Base-by-base conservation (phyloP, 2,113 vertebrate genomes). In the Chionis minor region DNA sequence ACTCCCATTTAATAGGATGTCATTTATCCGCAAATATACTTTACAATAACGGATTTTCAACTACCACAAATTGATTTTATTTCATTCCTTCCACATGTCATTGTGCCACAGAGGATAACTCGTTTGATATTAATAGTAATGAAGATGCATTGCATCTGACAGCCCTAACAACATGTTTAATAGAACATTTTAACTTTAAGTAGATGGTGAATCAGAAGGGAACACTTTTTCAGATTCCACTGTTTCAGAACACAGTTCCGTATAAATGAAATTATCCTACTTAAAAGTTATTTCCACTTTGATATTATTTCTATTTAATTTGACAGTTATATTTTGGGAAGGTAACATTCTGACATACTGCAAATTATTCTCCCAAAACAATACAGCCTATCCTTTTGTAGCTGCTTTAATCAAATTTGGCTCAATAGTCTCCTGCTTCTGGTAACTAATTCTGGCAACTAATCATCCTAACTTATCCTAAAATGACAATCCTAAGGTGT, bases 101-200 rank as follows among this genome's bases (percentile, higher is more conserved):
- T 38, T 81, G 66, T 80, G 52, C 78, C 92, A 90, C 52, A 73
- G 38, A 94, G 73, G 38, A 80, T 81, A 88, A 85, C 90, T 95
- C 77, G 58, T 96, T 93, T 93, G 81, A 81, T 85, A 92, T 95
- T 95, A 95, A 95, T 75, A 93, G 84, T 75, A 94, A 96, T 80
- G 84, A 87, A 94, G 91, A 96, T 55, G 49, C 58, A 92, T 97
- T 92, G 62, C 49, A 93, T 92, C 81, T 96, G 95, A 95, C 92
- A 96, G 51, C 67, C 70, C 89, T 93, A 97, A 97, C 82, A 96
- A 96, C 83, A 87, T 20, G 61, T 86, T 97, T 96, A 97, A 96
- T 85, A 88, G 82, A 92, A 91, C 72, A 49, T 81, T 91, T 94
- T 94, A 97, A 90, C 86, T 88, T 26, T 77, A 81, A 90, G 78